Evolutionary conservation across 2,113 vertebrate species (phyloP).

Genomic region (Hipposideros armiger): DNA sequence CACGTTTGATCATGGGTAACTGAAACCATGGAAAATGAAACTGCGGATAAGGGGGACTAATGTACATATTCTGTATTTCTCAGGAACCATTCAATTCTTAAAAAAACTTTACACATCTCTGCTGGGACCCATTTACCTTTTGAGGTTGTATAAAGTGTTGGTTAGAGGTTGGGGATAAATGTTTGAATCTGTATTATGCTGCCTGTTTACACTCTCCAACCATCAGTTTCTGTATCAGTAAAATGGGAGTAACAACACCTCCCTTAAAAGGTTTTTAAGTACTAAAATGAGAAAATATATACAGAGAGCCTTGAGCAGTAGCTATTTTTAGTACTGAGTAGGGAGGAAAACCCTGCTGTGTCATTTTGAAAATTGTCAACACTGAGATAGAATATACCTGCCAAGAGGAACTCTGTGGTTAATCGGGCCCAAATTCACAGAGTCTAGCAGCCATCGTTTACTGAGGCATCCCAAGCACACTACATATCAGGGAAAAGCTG

Average conservation of each 20-base stretch:
- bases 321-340: slow-evolving; percentile 32
- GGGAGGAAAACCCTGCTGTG: not conserved
- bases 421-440: not conserved
- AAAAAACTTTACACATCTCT: not conserved
- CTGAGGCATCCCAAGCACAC: not conserved
- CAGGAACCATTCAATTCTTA: not conserved
- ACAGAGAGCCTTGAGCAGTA: slow-evolving; percentile 23
- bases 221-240: slow-evolving; percentile 12
- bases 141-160: not conserved
- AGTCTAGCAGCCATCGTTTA: not conserved
- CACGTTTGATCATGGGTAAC: not conserved
- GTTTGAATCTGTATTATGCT: not conserved
- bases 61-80: slow-evolving; percentile 15
- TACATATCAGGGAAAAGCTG: not conserved
- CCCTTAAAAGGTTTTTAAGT: not conserved
- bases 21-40: not conserved
- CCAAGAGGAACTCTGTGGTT: not conserved
- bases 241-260: not conserved
- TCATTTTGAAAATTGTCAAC: slow-evolving; percentile 43
- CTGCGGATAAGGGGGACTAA: not conserved
- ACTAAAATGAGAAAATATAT: slow-evolving; percentile 25
- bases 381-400: not conserved
- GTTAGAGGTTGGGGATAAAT: not conserved
- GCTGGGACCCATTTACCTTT: not conserved
- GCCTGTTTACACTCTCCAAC: not conserved